These are phyloP conservation scores for Axea sp. DNA, from an alignment of 2,888 invertebrate genomes.

Conservation along the genomic window DNA sequence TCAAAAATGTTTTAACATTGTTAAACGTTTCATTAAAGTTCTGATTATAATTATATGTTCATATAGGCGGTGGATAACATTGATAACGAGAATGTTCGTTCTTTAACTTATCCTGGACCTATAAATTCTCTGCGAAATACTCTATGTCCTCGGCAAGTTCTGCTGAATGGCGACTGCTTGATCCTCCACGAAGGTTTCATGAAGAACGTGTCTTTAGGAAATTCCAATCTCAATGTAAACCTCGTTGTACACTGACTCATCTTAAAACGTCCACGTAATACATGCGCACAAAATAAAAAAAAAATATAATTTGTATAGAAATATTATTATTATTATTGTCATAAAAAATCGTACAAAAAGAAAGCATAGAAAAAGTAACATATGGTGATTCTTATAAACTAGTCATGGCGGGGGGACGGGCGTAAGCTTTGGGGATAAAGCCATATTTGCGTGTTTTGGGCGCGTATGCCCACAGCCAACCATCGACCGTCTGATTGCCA, in stretches of 20 bases:
- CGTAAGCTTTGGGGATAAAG: constrained; percentile 96
- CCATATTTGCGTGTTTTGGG: constrained; percentile 95
- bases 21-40: no score
- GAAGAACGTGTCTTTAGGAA: constrained; percentile 70
- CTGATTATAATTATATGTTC: no score
- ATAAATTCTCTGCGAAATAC: constrained; percentile 74
- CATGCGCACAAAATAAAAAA: constrained; percentile 12
- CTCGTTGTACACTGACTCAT: constrained; percentile 71
- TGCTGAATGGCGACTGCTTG: constrained; percentile 73
- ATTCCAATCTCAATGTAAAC: constrained; percentile 73
- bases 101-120: constrained; percentile 75
- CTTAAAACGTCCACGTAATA: background rate
- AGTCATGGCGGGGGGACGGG: constrained; percentile 94
- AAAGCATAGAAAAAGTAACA: constrained; percentile 65
- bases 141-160: constrained; percentile 74
- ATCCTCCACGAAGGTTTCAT: constrained; percentile 75
- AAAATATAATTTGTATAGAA: constrained; percentile 63
- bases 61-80: constrained; percentile 74
- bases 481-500: constrained; percentile 95
- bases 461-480: constrained; percentile 97
- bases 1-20: background rate
- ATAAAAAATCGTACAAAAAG: constrained; percentile 70
- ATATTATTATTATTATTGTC: constrained; percentile 66
- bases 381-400: constrained; percentile 82
- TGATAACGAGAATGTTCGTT: constrained; percentile 71